Evolutionary conservation across 2,888 invertebrate genomes (phyloP), one percentile per base, ranked within the genome.

Genomic region (Protophormia terraenovae): DNA sequence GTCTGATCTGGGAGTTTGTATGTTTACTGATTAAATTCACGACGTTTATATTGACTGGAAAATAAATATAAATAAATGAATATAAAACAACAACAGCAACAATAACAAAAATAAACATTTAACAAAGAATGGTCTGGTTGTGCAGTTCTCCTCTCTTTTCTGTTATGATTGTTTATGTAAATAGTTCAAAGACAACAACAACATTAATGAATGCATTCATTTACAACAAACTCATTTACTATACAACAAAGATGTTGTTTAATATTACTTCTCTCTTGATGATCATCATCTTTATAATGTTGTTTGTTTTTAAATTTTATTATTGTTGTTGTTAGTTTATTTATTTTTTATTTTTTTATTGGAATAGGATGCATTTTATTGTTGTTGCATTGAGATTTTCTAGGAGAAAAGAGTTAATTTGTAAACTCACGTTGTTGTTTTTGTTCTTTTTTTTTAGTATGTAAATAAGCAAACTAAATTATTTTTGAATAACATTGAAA

Each of bases 21-120:
- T 90, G 89, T 91, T 91, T 91, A 89, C 89, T 86, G 87, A 89
- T 89, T 81, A 90, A 89, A 91, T 91, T 91, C 90, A 91, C 91
- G 88, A 90, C 89, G 89, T 90, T 91, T 91, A 91, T 91, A 91
- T 91, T 90, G 91, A 91, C 91, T 91, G 90, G 91, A 91, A 91
- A 91, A 90, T 91, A 91, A 91, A 91, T 91, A 90, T 87, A 91
- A 90, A 87, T 78, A 87, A 88, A 88, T 45, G 41, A 32, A 53
- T 64, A 41, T 38, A 62, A 12, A 55, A 12, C 16, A 22, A 16
- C 3, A 62, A 22, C 41, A 60, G 35, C 64, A 50, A 38, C 69
- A 62, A 66, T 19, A 72, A 71, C 22, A 50, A 69, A 80, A 72
- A 78, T 83, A 86, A 86, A 87, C 87, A 86, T 75, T 66, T 29